Base-by-base conservation (phyloP, 2,797 vertebrate genomes). In the Siniperca obscura region DNA sequence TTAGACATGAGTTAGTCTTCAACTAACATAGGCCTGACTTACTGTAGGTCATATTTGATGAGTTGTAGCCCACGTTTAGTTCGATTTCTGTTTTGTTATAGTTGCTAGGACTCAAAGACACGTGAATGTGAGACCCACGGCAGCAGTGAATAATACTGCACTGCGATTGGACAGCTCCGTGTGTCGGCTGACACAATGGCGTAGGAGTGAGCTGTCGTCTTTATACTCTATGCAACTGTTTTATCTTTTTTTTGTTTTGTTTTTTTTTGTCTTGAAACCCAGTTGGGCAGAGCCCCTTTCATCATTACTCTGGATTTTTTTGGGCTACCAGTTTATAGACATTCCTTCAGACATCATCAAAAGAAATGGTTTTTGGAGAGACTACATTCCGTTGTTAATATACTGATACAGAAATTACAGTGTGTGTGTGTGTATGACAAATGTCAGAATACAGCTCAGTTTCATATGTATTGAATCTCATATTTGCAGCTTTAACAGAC, bases 141-240 rank as follows among this genome's bases (percentile, higher is more conserved):
- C 95, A 96, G 93, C 95, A 81, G 94, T 94, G 95, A 96, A 95
- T 92, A 87, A 86, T 93, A 94, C 95, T 96, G 96, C 96, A 96
- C 95, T 96, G 95, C 82, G 92, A 96, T 95, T 95, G 94, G 93
- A 93, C 94, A 70, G 95, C 95, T 96, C 95, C 91, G 70, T 94
- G 94, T 95, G 95, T 96, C 92, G 16, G 76, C 84, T 81, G 91
- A 94, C 94, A 94, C 95, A 92, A 80, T 80, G 93, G 92, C 40
- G 90, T 93, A 95, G 93, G 91, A 94, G 93, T 89, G 95, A 96
- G 95, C 95, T 94, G 95, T 94, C 90, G 90, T 94, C 96, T 96
- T 96, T 96, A 96, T 84, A 90, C 92, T 93, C 95, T 96, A 96
- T 96, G 96, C 96, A 96, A 95, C 89, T 88, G 87, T 92, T 90